These are phyloP conservation scores for Eudasyphora cyanicolor DNA, from an alignment of 2,888 invertebrate genomes.

Conservation along the genomic window DNA sequence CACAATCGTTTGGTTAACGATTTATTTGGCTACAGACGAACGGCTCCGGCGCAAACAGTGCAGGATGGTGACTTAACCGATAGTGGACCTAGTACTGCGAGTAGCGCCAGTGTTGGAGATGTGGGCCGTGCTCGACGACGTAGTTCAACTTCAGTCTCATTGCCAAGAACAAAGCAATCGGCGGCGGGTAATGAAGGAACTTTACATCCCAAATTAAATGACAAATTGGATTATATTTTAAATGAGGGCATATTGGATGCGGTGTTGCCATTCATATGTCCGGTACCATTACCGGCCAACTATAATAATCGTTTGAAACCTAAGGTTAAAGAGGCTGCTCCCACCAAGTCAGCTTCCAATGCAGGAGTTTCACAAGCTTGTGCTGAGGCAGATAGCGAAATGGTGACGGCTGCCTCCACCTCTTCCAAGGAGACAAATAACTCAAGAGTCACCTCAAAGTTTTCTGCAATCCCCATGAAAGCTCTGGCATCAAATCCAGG, in stretches of 20 bases:
- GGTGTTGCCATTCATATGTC: slow-evolving; percentile 87
- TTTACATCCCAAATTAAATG: slow-evolving; percentile 75
- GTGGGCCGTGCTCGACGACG: background rate
- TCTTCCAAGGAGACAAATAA: slow-evolving; percentile 28
- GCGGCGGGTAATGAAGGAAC: slow-evolving; percentile 42
- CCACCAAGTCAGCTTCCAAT: background rate
- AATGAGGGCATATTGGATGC: slow-evolving; percentile 92
- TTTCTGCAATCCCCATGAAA: background rate
- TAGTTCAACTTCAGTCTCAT: background rate
- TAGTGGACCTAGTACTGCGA: background rate
- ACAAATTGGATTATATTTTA: slow-evolving; percentile 83
- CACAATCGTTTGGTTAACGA: slow-evolving; percentile 77
- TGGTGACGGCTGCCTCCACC: slow-evolving; percentile 54
- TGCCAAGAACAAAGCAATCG: background rate
- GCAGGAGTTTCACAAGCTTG: background rate
- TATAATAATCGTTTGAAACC: slow-evolving; percentile 56
- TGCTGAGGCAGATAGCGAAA: slow-evolving; percentile 43
- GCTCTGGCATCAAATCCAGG: background rate
- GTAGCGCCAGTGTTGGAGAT: background rate
- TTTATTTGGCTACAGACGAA: slow-evolving; percentile 68
- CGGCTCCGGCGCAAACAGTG: slow-evolving; percentile 25
- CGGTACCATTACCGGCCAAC: slow-evolving; percentile 69
- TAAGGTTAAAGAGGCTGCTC: slow-evolving; percentile 38
- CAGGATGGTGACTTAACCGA: slow-evolving; percentile 27
- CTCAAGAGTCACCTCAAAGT: slow-evolving; percentile 23